These are phyloP conservation scores for Melieria picta DNA, from an alignment of 2,888 invertebrate species.

Conservation along the genomic window DNA sequence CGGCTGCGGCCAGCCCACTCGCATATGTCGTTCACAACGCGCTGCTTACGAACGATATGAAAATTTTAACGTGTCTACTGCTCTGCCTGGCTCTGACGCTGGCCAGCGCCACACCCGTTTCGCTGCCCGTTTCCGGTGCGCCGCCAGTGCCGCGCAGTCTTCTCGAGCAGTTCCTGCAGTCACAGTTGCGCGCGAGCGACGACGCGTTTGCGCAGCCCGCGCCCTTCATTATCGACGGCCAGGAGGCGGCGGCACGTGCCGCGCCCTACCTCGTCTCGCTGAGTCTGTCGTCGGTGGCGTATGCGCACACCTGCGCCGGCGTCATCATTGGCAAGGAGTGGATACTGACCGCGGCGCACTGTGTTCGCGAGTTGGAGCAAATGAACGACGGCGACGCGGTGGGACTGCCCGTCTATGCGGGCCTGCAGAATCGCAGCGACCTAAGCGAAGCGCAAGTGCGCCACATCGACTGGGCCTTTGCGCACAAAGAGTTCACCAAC, in stretches of 20 bases:
- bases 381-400: slow-evolving; percentile 41
- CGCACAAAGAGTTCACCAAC: slow-evolving; percentile 61
- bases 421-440: slow-evolving; percentile 50
- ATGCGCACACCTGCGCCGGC: slow-evolving; percentile 66
- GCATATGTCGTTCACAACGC: not conserved
- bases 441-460: slow-evolving; percentile 53
- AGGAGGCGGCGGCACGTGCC: slow-evolving; percentile 37
- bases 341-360: slow-evolving; percentile 65
- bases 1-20: not conserved
- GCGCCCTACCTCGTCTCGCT: slow-evolving; percentile 55
- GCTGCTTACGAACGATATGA: no score
- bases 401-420: slow-evolving; percentile 54
- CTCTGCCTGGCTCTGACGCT: no score
- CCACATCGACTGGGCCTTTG: slow-evolving; percentile 54
- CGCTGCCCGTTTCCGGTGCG: no score
- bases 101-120: no score
- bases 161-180: no score
- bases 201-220: slow-evolving; percentile 20
- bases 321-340: slow-evolving; percentile 62
- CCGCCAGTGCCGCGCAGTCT: no score
- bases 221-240: slow-evolving; percentile 52
- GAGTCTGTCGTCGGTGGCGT: slow-evolving; percentile 48
- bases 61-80: no score
- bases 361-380: slow-evolving; percentile 45
- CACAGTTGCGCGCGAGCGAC: no score